Base-by-base conservation (phyloP, 2,888 invertebrate genomes). In the Machimus rusticus region DNA sequence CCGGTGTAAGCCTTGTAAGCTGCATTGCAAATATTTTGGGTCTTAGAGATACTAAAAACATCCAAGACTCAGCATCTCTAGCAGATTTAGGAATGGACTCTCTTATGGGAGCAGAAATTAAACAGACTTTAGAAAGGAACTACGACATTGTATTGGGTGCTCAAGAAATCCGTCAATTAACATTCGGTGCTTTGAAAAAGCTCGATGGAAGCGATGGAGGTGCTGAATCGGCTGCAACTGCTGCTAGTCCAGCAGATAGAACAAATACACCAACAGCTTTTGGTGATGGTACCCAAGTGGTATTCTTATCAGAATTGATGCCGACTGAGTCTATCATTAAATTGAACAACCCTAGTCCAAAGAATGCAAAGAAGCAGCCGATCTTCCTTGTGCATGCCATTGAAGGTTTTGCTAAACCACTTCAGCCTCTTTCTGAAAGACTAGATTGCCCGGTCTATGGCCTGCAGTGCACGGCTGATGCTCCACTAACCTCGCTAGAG, bases 1-100 rank as follows among this genome's bases (percentile, higher is more conserved):
- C 94, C 87, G 94, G 96, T 91, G 92, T 95, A 2, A 94, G 95
- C 91, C 93, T 98, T 12, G 94, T 96, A 74, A 95, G 96, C 89
- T 96, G 97, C 77, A 95, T 99, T 12, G 97, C 96, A 81, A 98
- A 98, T 92, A 98, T 99, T 90, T 93, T 99, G 86, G 97, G 97
- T 88, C 95, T 99, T 90, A 98, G 98, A 92, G 98, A 99, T 91
- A 93, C 95, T 0, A 95, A 95, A 90, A 96, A 96, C 88, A 94
- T 99, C 43, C 95, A 97, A 88, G 94, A 95, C 74, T 94, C 95
- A 39, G 95, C 96, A 5, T 96, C 96, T 74, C 93, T 99, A 78
- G 98, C 98, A 39, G 99, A 99, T 92, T 94, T 99, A 66, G 99
- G 99, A 88, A 97, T 99, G 96, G 99, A 99, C 92, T 99, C 99